Base-by-base conservation (phyloP, 2,888 invertebrate genomes). In the Caenorhabditis becei region DNA sequence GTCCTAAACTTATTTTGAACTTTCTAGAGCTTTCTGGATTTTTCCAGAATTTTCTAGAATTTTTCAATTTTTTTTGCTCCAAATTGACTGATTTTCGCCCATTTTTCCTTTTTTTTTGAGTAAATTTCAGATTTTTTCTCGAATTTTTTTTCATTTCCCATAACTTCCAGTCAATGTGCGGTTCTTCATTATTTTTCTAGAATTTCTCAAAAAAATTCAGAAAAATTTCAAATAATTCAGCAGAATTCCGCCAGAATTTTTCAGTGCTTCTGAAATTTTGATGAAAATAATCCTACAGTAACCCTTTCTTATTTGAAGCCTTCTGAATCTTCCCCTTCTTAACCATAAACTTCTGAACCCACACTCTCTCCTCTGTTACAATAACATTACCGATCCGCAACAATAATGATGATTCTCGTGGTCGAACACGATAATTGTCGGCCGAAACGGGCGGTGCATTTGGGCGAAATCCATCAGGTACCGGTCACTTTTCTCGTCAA, bases 401-500 rank as follows among this genome's bases (percentile, higher is more conserved):
- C 41, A 41, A 41, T 41, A 41, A 41, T 41, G 41, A 41, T 41
- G 41, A 41, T 41, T 41, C 41, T 41, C 41, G 41, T 2, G 7
- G 41, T 2, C 14, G 41, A 41, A 41, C 41, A 41, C 41, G 41
- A 41, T 41, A 41, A 41, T 41, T 41, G 41, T 2, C 41, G 2
- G 14, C 7, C 41, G 41, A 41, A 41, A 41, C 41, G 41, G 41
- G 41, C 41, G 41, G 41, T 41, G 41, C 41, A 14, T 7, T 41
- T 7, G 2, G 10, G 14, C 41, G 41, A 14, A 41, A 41, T 41
- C 41, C 41, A 41, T 41, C 41, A 11, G 14, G 41, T 41, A 41
- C 41, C 41, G 41, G 41, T 41, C 41, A 41, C 41, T 41, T 41
- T 41, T 41, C 41, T 41, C 41, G 41, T 41, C 41, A 41, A 5